Evolutionary conservation across 2,797 vertebrate genomes (phyloP), one percentile per base, ranked within the genome.

Genomic region (Emys orbicularis): DNA sequence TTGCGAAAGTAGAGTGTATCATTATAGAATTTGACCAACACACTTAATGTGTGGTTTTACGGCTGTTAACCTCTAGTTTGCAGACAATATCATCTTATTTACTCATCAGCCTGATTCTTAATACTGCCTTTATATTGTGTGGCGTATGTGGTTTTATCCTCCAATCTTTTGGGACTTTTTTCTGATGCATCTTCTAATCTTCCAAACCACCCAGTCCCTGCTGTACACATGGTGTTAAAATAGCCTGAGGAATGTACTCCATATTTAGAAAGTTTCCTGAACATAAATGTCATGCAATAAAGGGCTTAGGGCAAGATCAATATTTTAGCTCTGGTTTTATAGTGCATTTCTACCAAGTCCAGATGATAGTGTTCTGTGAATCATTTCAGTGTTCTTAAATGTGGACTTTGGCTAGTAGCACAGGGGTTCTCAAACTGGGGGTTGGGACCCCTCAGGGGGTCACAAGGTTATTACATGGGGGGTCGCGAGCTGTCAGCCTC

Each of bases 181-280:
- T 86, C 27, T 37, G 19, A 57, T 37, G 65, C 89, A 37, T 65
- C 84, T 84, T 56, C 74, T 82, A 50, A 74, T 86, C 31, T 81
- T 1, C 49, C 59, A 19, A 0, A 54, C 57, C 77, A 65, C 49
- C 54, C 86, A 92, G 59, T 41, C 53, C 11, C 1, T 81, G 11
- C 85, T 89, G 77, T 83, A 79, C 76, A 90, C 49, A 84, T 93
- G 83, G 47, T 91, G 86, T 59, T 94, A 83, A 95, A 87, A 53
- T 44, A 93, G 93, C 91, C 92, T 50, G 18, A 79, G 93, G 94
- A 90, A 50, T 94, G 31, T 74, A 86, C 85, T 93, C 92, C 90
- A 54, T 88, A 50, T 93, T 97, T 95, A 94, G 90, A 90, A 94
- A 87, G 86, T 92, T 87, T 91, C 89, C 91, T 76, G 74, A 95